Evolutionary conservation across 1,140 invertebrate genomes (phyloP), one percentile per base, ranked within the genome.

Genomic region (Macrosteles quadrilineatus): DNA sequence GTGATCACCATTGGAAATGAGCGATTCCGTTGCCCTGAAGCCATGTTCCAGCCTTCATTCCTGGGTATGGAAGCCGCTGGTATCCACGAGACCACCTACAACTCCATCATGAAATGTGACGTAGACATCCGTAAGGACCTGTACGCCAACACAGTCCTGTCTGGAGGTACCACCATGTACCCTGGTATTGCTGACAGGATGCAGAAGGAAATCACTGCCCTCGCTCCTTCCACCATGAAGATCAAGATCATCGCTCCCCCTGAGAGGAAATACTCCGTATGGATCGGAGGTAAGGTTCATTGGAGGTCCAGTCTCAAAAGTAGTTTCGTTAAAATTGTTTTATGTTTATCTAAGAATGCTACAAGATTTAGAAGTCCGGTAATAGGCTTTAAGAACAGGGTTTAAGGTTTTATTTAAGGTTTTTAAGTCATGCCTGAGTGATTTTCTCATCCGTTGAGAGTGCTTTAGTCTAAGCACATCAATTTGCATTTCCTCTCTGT

Each of bases 161-260:
- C 83, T 71, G 90, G 91, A 75, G 88, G 88, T 74, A 90, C 88
- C 74, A 90, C 88, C 57, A 90, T 90, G 88, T 90, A 90, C 78
- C 87, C 87, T 19, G 93, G 92, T 78, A 92, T 93, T 78, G 87
- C 88, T 72, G 87, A 89, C 78, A 83, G 87, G 69, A 94, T 94
- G 92, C 92, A 94, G 82, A 94, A 94, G 83, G 93, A 95, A 84
- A 94, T 96, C 83, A 93, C 92, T 72, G 87, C 91, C 43, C 84
- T 95, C 67, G 92, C 93, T 70, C 94, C 93, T 93, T 96, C 84
- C 43, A 91, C 90, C 62, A 92, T 93, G 87, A 96, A 96, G 84
- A 94, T 96, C 87, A 96, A 96, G 87, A 95, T 96, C 83, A 95
- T 96, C 81, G 94, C 94, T 65, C 93, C 91, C 74, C 93, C 93